These are phyloP conservation scores for Balaenoptera acutorostrata DNA, from an alignment of 2,113 vertebrate genomes.

Conservation along the genomic window DNA sequence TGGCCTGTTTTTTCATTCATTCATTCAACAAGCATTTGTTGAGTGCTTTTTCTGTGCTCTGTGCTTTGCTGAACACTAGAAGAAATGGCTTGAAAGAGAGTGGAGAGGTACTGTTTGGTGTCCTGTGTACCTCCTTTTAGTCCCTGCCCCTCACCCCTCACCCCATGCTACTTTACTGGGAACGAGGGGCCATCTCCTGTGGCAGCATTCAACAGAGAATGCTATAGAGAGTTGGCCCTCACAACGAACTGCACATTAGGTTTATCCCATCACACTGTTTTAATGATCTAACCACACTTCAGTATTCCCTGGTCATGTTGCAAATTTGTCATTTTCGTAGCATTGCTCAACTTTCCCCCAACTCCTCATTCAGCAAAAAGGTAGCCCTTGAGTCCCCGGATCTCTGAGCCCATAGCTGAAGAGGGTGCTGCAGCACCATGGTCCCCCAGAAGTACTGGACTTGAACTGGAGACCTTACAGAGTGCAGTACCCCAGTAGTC, in stretches of 20 bases:
- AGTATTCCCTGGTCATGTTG: not conserved
- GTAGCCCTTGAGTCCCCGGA: not conserved
- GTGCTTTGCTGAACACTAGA: not conserved
- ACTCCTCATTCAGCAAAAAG: not conserved
- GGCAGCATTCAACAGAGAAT: not conserved
- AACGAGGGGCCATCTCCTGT: not conserved
- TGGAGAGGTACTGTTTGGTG: not conserved
- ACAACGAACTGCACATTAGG: not conserved
- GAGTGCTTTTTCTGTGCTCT: not conserved
- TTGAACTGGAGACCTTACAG: not conserved
- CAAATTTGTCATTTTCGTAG: not conserved
- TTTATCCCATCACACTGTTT: not conserved
- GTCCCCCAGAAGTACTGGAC: not conserved
- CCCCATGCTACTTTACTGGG: not conserved
- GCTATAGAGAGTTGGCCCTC: not conserved
- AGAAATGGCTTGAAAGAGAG: not conserved
- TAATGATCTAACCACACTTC: not conserved
- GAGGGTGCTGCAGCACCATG: not conserved
- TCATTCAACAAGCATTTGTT: not conserved
- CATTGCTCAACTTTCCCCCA: not conserved
- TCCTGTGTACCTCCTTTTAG: not conserved
- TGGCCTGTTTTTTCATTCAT: not conserved
- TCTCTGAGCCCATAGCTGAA: not conserved
- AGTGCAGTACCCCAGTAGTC: not conserved
- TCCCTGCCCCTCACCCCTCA: not conserved